Evolutionary conservation across 2,888 invertebrate species (phyloP).

Genomic region (Neria commutata): DNA sequence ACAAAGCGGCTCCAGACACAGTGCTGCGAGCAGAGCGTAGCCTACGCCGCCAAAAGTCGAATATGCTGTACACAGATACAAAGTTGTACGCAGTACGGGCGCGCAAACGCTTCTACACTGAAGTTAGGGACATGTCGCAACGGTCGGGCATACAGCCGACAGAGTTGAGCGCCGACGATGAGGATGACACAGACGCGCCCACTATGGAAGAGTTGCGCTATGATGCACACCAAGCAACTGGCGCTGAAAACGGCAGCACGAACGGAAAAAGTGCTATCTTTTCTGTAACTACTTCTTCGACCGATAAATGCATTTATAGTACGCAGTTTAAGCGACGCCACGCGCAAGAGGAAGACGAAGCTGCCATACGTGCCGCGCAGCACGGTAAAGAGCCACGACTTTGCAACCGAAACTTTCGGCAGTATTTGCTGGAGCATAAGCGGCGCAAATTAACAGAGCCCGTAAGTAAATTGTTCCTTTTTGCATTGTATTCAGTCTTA

Average conservation of each 20-base stretch:
- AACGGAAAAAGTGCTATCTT: constrained; percentile 19
- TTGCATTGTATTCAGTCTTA: neutral
- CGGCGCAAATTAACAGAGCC: constrained; percentile 73
- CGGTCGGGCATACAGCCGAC: constrained; percentile 68
- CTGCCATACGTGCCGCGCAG: constrained; percentile 43
- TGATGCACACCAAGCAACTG: constrained; percentile 12
- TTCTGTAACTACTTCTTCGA: constrained; percentile 31
- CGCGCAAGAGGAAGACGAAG: constrained; percentile 45
- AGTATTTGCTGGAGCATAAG: constrained; percentile 74
- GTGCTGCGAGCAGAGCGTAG: constrained; percentile 28
- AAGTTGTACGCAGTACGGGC: constrained; percentile 66
- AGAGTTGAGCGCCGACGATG: constrained; percentile 70
- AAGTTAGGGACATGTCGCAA: constrained; percentile 72
- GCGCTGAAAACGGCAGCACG: too few species aligned
- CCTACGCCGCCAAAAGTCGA: constrained; percentile 44
- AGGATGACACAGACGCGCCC: constrained; percentile 29
- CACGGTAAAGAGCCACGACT: constrained; percentile 39
- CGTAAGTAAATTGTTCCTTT: constrained; percentile 61
- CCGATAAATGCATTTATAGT: constrained; percentile 53
- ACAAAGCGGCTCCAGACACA: constrained; percentile 67
- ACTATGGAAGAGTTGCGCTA: too few species aligned
- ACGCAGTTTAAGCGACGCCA: constrained; percentile 48
- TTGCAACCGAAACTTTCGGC: constrained; percentile 61
- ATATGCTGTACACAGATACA: constrained; percentile 59
- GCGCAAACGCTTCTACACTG: constrained; percentile 65